Conservation (phyloP, 2,797 vertebrate genomes). For the Orestias chungarensis region DNA sequence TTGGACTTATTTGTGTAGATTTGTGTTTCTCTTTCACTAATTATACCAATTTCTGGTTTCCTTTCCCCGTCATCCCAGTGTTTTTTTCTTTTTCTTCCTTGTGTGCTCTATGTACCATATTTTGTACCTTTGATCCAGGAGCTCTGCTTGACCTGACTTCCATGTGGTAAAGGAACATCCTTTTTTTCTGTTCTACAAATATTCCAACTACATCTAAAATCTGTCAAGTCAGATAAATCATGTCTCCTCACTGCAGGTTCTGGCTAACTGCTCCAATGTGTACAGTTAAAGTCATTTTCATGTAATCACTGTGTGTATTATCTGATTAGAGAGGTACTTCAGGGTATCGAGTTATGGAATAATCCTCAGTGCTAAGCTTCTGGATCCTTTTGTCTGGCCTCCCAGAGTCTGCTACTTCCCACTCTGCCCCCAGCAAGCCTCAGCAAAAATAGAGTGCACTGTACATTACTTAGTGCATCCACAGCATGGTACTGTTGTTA, state of each 20-base stretch:
- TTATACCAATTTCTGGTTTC: too few relatives aligned
- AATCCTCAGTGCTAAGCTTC: neutral
- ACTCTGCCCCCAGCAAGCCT: too few relatives aligned
- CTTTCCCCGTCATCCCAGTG: too few relatives aligned
- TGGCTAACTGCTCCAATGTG: neutral
- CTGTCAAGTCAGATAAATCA: neutral
- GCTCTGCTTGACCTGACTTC: neutral
- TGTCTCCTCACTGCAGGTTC: neutral
- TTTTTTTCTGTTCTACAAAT: neutral
- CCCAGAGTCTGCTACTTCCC: neutral
- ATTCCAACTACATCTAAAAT: neutral
- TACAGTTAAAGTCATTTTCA: neutral
- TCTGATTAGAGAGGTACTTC: neutral
- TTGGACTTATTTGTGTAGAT: too few relatives aligned
- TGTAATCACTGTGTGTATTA: neutral
- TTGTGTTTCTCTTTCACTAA: too few relatives aligned
- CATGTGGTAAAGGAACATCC: neutral
- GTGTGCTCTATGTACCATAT: too few relatives aligned
- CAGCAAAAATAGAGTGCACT: neutral
- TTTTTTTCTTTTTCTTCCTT: too few relatives aligned
- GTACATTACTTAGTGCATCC: too few relatives aligned
- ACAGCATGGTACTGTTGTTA: too few relatives aligned
- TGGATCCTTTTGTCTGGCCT: neutral
- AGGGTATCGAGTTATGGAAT: neutral
- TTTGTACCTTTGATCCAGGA: too few relatives aligned